Percentiles rank a stretch among this genome's conserved stretches.
Evolutionary conservation across 2,888 invertebrate species (phyloP).

Genomic region (Ashinkailepas kermadecensis): DNA sequence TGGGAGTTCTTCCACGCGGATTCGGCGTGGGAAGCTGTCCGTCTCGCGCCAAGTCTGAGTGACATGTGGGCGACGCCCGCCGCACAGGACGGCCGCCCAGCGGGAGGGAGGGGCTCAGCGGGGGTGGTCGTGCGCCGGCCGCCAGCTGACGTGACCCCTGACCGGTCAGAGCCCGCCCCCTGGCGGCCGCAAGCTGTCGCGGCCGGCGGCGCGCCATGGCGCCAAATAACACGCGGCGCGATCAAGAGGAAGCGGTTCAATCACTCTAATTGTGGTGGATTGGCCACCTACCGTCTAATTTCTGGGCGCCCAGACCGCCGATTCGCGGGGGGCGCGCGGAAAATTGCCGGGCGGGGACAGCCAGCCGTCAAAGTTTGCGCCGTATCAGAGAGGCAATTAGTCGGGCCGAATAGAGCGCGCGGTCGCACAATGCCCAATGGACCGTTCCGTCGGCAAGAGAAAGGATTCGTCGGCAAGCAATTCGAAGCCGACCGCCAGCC

Average conservation of each 20-base stretch:
- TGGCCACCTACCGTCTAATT: constrained; percentile 20
- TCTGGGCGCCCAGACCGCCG: neutral
- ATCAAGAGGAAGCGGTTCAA: constrained; percentile 17
- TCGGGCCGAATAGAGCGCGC: neutral
- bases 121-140: neutral
- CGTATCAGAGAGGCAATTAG: constrained; percentile 5
- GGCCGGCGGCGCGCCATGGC: neutral
- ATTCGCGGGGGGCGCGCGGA: neutral
- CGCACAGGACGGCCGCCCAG: neutral
- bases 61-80: neutral
- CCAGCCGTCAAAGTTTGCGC: constrained; percentile 12
- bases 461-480: neutral
- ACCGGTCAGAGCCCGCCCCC: constrained; percentile 8
- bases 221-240: neutral
- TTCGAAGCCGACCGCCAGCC: neutral
- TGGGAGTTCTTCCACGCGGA: no score
- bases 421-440: neutral
- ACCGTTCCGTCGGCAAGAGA: neutral
- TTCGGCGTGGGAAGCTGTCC: no score
- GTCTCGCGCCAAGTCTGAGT: neutral
- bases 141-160: constrained; percentile 9
- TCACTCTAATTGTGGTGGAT: constrained; percentile 14
- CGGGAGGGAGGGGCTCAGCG: neutral
- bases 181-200: neutral
- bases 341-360: constrained; percentile 4